A percentile compares a stretch with the other conserved stretches of the same genome.
Evolutionary conservation across 1,140 invertebrate genomes (phyloP).

Genomic region (Whitmania pigra): DNA sequence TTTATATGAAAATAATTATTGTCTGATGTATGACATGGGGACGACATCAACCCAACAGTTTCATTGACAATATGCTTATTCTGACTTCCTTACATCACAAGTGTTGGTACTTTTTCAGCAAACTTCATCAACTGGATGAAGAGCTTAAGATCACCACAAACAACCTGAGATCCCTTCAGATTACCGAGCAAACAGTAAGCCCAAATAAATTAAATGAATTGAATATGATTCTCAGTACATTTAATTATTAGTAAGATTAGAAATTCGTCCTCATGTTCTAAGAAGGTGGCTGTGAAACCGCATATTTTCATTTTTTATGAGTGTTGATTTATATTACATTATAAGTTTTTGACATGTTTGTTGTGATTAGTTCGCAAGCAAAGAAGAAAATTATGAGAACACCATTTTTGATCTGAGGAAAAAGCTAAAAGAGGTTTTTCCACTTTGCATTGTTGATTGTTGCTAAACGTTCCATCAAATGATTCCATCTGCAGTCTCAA

Average conservation of each 20-base stretch:
- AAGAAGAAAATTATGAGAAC: neutral
- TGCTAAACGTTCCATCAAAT: neutral
- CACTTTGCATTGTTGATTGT: neutral
- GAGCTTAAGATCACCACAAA: neutral
- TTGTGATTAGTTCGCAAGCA: neutral
- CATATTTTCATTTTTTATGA: neutral
- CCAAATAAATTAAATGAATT: neutral
- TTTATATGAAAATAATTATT: constrained; percentile 3
- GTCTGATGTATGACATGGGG: neutral
- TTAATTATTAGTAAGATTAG: neutral
- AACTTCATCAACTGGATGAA: neutral
- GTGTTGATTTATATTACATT: neutral
- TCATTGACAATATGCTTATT: neutral
- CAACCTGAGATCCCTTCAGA: constrained; percentile 3
- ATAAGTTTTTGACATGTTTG: neutral
- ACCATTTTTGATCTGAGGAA: neutral
- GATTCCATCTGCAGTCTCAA: neutral
- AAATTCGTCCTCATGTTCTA: neutral
- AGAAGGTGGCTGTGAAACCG: neutral
- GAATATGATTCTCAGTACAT: neutral
- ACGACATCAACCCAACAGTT: too few species aligned
- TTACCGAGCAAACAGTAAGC: neutral
- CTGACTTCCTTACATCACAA: neutral
- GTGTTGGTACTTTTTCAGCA: neutral
- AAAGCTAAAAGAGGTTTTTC: constrained; percentile 1